A percentile compares a stretch with the other conserved stretches of the same genome.
phyloP scores from a whole-genome alignment of 2,797 vertebrate species.

The Falco rusticolus region DNA sequence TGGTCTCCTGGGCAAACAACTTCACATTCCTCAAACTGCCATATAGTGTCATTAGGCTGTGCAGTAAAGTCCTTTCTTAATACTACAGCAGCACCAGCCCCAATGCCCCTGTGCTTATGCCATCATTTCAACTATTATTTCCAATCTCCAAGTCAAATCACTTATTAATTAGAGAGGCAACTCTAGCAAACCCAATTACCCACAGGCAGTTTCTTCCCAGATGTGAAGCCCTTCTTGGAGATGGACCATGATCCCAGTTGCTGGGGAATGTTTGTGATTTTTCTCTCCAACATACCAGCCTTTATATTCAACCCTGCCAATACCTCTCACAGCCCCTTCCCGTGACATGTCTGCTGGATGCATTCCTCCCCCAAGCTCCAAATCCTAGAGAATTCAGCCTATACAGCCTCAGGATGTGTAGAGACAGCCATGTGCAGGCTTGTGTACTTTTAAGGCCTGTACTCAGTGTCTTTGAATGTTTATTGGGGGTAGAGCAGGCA shows the following conservation, averaged over 20 bases:
- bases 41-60: slow-evolving; percentile 68
- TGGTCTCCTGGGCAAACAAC: slow-evolving; percentile 74
- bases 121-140: slow-evolving; percentile 78
- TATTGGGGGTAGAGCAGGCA: neutral
- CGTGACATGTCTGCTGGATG: neutral
- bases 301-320: neutral
- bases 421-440: neutral
- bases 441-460: neutral
- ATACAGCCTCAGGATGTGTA: neutral
- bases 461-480: neutral
- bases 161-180: slow-evolving; percentile 83
- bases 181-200: slow-evolving; percentile 78
- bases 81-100: slow-evolving; percentile 38
- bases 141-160: slow-evolving; percentile 82
- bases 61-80: slow-evolving; percentile 64
- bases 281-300: neutral
- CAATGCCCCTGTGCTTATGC: slow-evolving; percentile 68
- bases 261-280: slow-evolving; percentile 41
- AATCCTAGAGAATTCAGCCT: slow-evolving; percentile 7
- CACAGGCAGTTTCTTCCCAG: slow-evolving; percentile 72
- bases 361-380: neutral
- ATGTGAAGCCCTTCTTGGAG: slow-evolving; percentile 71
- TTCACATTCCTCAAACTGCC: slow-evolving; percentile 74
- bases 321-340: slow-evolving; percentile 22
- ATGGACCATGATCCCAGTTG: slow-evolving; percentile 58